Conservation (phyloP, 2,888 invertebrate genomes). For the Eudemis profundana region DNA sequence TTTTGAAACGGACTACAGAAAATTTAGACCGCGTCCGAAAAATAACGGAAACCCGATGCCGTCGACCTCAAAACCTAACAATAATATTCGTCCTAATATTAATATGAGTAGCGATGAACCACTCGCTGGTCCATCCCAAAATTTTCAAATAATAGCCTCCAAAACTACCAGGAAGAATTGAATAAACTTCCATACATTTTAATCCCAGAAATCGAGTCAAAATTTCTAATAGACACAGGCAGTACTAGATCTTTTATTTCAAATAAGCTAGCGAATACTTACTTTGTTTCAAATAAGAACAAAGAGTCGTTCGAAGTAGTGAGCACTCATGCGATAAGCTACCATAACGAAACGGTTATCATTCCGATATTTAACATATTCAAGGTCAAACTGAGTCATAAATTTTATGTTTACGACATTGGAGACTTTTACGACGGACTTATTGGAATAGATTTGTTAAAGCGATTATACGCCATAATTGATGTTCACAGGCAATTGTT, state of each 20-base stretch:
- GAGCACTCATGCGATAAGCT: conserved; percentile 2
- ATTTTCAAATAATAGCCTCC: conserved; percentile 5
- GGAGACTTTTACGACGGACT: conserved; percentile 1
- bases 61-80: no score
- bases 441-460: conserved; percentile 2
- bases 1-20: no score
- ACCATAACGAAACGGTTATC: neutral
- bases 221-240: neutral
- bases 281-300: neutral
- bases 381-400: neutral
- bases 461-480: neutral
- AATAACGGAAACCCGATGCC: no score
- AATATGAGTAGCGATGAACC: no score
- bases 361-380: conserved; percentile 39
- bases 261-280: neutral
- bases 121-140: neutral
- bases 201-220: neutral
- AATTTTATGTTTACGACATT: conserved; percentile 4
- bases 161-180: conserved; percentile 1
- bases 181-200: neutral
- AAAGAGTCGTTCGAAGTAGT: conserved; percentile 2
- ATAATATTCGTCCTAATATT: no score
- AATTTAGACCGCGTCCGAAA: no score
- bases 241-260: neutral
- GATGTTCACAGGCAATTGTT: neutral